Conservation (phyloP, 2,797 vertebrate species). For the Tragelaphus eurycerus region DNA sequence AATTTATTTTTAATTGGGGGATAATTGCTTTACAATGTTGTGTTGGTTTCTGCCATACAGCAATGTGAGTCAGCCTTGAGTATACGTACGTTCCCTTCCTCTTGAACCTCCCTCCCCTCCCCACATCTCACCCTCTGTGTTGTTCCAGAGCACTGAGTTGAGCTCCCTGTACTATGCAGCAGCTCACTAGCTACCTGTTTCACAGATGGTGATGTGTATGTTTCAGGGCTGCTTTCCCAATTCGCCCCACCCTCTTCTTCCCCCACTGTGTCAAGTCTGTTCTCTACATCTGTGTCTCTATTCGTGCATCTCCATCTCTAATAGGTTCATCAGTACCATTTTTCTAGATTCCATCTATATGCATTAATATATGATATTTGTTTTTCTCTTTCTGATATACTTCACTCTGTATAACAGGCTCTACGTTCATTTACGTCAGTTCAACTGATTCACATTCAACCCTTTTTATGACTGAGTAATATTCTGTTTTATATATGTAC, state of each 20-base stretch:
- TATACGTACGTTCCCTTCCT: background rate
- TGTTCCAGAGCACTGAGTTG: background rate
- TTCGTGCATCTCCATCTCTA: background rate
- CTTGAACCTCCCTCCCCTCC: background rate
- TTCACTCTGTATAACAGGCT: background rate
- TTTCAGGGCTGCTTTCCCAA: background rate
- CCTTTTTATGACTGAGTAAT: background rate
- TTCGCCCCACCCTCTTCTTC: background rate
- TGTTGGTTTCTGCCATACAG: background rate
- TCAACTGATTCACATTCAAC: background rate
- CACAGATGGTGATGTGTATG: background rate
- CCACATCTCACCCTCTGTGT: background rate
- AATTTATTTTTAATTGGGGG: background rate
- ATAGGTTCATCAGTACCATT: background rate
- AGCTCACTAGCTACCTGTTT: background rate
- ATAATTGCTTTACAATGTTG: background rate
- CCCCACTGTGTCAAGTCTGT: background rate
- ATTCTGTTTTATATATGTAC: background rate
- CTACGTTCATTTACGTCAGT: background rate
- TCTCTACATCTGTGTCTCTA: background rate
- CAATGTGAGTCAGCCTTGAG: background rate
- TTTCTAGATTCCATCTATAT: background rate
- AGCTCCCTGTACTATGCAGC: background rate
- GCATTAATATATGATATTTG: background rate
- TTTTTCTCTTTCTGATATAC: background rate